Evolutionary conservation across 37 sponge, comb jelly and placozoan species (phyloP), one percentile per base, ranked within the genome.

Genomic region (Halisarca cf. caerulea): DNA sequence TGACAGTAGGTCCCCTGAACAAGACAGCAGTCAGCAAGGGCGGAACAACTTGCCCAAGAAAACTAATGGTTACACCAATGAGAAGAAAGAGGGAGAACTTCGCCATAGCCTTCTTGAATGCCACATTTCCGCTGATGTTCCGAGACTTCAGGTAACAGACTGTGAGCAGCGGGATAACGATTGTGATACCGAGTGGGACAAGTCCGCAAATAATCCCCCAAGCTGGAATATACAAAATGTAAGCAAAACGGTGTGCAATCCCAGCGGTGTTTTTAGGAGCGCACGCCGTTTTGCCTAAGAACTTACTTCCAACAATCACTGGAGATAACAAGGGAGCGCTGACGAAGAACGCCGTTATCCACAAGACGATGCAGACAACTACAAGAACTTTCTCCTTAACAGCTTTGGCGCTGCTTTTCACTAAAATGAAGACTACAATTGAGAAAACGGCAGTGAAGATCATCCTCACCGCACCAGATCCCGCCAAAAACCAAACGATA

Each of bases 41-140:
- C 1, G 77, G 77, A 1, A 74, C 17, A 40, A 41, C 24, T 2
- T 36, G 24, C 41, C 45, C 77, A 40, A 43, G 2, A 2, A 74
- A 18, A 9, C 36, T 74, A n/a, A 74, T 40, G 21, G 36, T 2
- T 4, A 36, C 21, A 21, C 77, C 77, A 23, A 74, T 74, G 23
- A 74, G 44, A 11, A 74, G 24, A 74, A 74, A 74, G 7, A 74
- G 14, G 18, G 77, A 21, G 21, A 74, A 74, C 41, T 37, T 37
- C 24, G 44, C 43, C 43, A 74, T 37, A 3, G 45, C 77, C 44
- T 74, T 74, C 45, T 74, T 74, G 41, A 74, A 36, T 25, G 2
- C 15, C 23, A 74, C 45, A 40, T 74, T 37, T n/a, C 36, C 45
- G 3, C 24, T 74, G 77, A 43, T 43, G 24, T 41, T 43, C 24